Conservation (phyloP, 2,888 invertebrate genomes). For the Drosophila mimetica region DNA sequence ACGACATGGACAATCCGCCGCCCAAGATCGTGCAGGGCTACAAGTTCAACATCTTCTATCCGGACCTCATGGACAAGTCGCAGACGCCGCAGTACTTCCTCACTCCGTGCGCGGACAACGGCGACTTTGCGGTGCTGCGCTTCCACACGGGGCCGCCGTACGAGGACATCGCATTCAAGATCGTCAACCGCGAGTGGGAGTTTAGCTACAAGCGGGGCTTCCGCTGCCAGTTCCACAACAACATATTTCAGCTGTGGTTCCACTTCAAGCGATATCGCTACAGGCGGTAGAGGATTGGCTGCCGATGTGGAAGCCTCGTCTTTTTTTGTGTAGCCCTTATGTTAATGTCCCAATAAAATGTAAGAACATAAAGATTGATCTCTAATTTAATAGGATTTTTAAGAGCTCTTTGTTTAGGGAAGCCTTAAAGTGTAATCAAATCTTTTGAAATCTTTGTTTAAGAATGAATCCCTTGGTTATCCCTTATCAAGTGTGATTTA, state of each 20-base stretch:
- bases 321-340: conserved; percentile 7
- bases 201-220: conserved; percentile 99
- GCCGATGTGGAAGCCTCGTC: background rate
- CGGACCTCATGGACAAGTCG: conserved; percentile 97
- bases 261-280: conserved; percentile 99
- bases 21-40: conserved; percentile 99
- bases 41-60: conserved; percentile 99
- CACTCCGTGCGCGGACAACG: conserved; percentile 95
- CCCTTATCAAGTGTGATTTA: background rate
- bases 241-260: conserved; percentile 99
- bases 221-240: conserved; percentile 99
- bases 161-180: conserved; percentile 99
- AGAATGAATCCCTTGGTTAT: too few species aligned
- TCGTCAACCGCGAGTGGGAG: conserved; percentile 99
- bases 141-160: conserved; percentile 99
- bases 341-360: too few species aligned
- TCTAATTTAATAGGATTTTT: too few species aligned
- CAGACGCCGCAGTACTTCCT: conserved; percentile 96
- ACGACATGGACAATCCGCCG: conserved; percentile 99
- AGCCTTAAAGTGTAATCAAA: too few species aligned
- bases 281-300: conserved; percentile 88
- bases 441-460: too few species aligned
- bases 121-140: conserved; percentile 96
- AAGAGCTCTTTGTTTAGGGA: too few species aligned
- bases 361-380: too few species aligned